Base-by-base conservation (phyloP, 2,888 invertebrate species). In the Troides helena region DNA sequence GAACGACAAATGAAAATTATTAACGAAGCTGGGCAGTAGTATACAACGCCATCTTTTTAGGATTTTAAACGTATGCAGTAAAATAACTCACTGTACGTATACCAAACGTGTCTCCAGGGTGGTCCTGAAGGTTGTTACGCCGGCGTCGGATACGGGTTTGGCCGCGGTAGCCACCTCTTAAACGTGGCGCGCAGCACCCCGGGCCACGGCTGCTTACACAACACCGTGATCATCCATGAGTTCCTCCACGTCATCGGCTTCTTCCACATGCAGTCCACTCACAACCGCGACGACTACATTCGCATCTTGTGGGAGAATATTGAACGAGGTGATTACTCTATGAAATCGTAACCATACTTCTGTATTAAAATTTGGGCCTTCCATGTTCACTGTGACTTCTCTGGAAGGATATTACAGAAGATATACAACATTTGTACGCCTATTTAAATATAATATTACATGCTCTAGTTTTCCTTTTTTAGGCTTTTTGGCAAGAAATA, bases 141-240 rank as follows among this genome's bases (percentile, higher is more conserved):
- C 0, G 79, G 90, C 79, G 89, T 92, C 0, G 92, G 92, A 69
- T 90, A 87, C 81, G 86, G 84, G 81, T 72, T 72, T 14, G 71
- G 82, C 21, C 86, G 90, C 0, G 90, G 89, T 0, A 85, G 85
- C n/a, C 91, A 94, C 87, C 86, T 88, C 23, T 75, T 94, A 61
- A 95, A 95, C 83, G 78, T 94, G 59, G 91, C 89, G 0, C 86
- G 86, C 58, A 87, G 86, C 79, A 65, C 71, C 1, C 85, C 87
- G 0, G 94, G 94, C 0, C 85, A 88, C 2, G 94, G 94, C 60
- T 95, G 95, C 80, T 93, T 95, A 81, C 86, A 92, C 1, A 93
- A 94, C 77, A 95, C 95, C 21, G 95, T 95, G 74, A 94, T 96
- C 68, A 94, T 95, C n/a, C 96, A 97, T 86, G 97, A 97, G 84